A percentile compares a stretch with the other conserved stretches of the same genome.
These are phyloP conservation scores for Furnarius figulus DNA, from an alignment of 2,113 vertebrate species.

Conservation along the genomic window DNA sequence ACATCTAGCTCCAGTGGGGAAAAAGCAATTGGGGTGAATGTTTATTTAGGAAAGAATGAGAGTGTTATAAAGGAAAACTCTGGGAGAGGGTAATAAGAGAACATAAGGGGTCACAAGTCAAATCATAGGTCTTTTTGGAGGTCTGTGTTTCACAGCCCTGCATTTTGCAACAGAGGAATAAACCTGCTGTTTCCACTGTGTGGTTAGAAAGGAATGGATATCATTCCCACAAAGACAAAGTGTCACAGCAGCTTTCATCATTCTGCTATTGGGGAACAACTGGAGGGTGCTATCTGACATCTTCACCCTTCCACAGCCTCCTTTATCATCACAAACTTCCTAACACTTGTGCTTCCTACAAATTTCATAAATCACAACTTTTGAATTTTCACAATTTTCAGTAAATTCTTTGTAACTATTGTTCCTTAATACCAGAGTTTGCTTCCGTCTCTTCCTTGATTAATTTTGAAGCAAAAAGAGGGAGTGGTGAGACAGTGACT, in stretches of 20 bases:
- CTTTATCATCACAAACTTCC: background rate
- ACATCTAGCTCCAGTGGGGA: background rate
- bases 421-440: background rate
- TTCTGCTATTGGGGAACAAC: accelerated
- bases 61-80: background rate
- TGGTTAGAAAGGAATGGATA: background rate
- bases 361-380: background rate
- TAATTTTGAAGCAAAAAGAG: background rate
- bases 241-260: background rate
- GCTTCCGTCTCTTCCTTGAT: background rate
- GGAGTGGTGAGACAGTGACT: background rate
- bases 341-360: background rate
- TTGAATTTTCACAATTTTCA: background rate
- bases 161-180: background rate
- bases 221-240: accelerated
- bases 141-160: background rate
- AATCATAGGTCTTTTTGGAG: background rate
- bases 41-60: background rate
- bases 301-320: background rate
- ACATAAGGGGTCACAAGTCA: background rate
- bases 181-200: accelerated
- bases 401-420: background rate
- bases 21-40: background rate
- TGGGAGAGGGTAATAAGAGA: accelerated
- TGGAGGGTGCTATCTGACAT: background rate